Percentiles rank a stretch among this genome's conserved stretches.
phyloP scores from a whole-genome alignment of 1,140 invertebrate genomes.

The Triops cancriformis region DNA sequence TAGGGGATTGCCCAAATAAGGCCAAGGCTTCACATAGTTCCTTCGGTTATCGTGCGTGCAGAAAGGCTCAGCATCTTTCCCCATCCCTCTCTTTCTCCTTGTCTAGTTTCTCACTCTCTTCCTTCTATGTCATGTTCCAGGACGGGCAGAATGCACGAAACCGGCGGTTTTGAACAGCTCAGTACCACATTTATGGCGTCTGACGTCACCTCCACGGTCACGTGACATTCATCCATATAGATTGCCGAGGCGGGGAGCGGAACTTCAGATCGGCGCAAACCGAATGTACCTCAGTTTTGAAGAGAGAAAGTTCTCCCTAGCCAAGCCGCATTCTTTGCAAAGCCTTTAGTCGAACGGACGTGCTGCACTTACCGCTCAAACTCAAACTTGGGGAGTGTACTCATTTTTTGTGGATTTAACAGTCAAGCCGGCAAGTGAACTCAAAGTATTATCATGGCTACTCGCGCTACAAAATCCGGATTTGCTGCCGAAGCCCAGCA shows the following conservation, averaged over 20 bases:
- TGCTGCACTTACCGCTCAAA: neutral
- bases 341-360: neutral
- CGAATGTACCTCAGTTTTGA: neutral
- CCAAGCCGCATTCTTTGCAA: neutral
- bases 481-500: slow-evolving; percentile 86
- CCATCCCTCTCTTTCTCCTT: neutral
- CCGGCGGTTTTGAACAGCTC: neutral
- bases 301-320: neutral
- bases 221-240: slow-evolving; percentile 3
- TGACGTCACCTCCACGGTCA: neutral
- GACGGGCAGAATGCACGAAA: neutral
- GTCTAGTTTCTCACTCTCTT: neutral
- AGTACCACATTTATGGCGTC: neutral
- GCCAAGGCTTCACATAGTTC: slow-evolving; percentile 1
- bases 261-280: neutral
- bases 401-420: neutral
- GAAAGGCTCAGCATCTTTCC: neutral
- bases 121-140: neutral
- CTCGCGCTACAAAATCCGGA: slow-evolving; percentile 84
- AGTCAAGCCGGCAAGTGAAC: neutral
- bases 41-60: neutral
- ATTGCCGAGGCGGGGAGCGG: neutral
- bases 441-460: slow-evolving; percentile 34
- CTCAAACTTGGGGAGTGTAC: neutral
- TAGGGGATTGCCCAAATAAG: neutral